These are phyloP conservation scores for Cyclura pinguis DNA, from an alignment of 2,797 vertebrate genomes.

Conservation along the genomic window DNA sequence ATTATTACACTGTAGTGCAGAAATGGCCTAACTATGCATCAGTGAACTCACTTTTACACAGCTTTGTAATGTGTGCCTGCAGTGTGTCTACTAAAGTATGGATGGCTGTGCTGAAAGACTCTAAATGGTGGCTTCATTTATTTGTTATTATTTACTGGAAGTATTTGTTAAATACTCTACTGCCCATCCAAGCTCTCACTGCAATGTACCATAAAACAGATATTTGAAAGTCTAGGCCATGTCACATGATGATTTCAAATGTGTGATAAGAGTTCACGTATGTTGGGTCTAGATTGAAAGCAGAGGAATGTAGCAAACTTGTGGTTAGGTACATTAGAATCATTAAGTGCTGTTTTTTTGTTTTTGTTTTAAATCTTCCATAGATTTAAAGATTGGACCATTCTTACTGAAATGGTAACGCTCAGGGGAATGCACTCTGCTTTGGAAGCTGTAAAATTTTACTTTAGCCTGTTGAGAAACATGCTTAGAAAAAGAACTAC, in stretches of 20 bases:
- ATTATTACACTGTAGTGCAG: too few relatives aligned
- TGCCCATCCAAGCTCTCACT: too few relatives aligned
- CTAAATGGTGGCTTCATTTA: background rate
- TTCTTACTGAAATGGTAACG: slow-evolving; percentile 27
- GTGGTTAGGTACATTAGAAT: background rate
- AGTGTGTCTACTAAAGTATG: background rate
- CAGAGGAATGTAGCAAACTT: slow-evolving; percentile 10
- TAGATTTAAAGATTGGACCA: slow-evolving; percentile 33
- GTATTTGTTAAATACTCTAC: too few relatives aligned
- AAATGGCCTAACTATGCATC: background rate
- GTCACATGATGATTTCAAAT: background rate
- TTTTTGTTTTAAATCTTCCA: background rate
- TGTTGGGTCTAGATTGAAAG: background rate
- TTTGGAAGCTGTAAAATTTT: slow-evolving; percentile 57
- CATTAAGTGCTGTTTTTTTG: slow-evolving; percentile 26
- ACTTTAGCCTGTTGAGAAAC: slow-evolving; percentile 51
- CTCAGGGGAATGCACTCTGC: slow-evolving; percentile 50
- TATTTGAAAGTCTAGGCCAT: background rate
- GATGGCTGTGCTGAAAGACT: background rate
- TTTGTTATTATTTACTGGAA: too few relatives aligned
- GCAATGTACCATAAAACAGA: too few relatives aligned
- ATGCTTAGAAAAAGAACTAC: slow-evolving; percentile 55
- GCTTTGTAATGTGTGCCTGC: background rate
- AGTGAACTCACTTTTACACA: background rate
- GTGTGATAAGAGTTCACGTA: background rate